A percentile compares a stretch with the other conserved stretches of the same genome.
These are phyloP conservation scores for Cheilosia variabilis DNA, from an alignment of 2,888 invertebrate species.

Conservation along the genomic window DNA sequence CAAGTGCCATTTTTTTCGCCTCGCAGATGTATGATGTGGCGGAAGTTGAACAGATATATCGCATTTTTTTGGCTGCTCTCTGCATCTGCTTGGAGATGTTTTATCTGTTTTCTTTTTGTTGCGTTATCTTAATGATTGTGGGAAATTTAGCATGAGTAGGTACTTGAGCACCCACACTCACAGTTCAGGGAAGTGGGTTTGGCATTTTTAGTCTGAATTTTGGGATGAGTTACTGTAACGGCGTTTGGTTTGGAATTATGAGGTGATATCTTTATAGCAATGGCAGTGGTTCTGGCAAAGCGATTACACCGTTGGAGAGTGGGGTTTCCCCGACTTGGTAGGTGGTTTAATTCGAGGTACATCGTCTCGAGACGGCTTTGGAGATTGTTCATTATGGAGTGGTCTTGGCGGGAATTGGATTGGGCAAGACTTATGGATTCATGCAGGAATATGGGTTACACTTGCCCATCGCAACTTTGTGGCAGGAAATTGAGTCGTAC, in stretches of 20 bases:
- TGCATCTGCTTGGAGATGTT: constrained; percentile 19
- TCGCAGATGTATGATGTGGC: constrained; percentile 10
- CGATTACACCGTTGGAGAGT: too few relatives aligned
- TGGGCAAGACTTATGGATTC: too few relatives aligned
- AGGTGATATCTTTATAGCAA: not conserved
- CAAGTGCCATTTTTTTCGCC: not conserved
- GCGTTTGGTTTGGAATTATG: not conserved
- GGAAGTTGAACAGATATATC: constrained; percentile 10
- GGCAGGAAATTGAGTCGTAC: too few relatives aligned
- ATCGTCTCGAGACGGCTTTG: too few relatives aligned
- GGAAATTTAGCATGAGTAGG: constrained; percentile 24
- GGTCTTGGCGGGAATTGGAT: too few relatives aligned
- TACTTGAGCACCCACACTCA: constrained; percentile 13
- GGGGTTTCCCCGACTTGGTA: too few relatives aligned
- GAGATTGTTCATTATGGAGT: too few relatives aligned
- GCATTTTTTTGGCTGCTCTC: not conserved
- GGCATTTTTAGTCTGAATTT: not conserved
- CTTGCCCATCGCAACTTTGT: too few relatives aligned
- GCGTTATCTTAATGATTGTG: constrained; percentile 31
- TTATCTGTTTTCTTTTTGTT: not conserved
- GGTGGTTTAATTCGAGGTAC: too few relatives aligned
- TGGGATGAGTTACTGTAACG: not conserved
- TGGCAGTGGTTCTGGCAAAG: not conserved
- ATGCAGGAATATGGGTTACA: too few relatives aligned
- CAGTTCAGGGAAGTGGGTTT: constrained; percentile 1